A percentile compares a stretch with the other conserved stretches of the same genome.
phyloP scores from a whole-genome alignment of 2,797 vertebrate species.

The Pangasius larnaudii region DNA sequence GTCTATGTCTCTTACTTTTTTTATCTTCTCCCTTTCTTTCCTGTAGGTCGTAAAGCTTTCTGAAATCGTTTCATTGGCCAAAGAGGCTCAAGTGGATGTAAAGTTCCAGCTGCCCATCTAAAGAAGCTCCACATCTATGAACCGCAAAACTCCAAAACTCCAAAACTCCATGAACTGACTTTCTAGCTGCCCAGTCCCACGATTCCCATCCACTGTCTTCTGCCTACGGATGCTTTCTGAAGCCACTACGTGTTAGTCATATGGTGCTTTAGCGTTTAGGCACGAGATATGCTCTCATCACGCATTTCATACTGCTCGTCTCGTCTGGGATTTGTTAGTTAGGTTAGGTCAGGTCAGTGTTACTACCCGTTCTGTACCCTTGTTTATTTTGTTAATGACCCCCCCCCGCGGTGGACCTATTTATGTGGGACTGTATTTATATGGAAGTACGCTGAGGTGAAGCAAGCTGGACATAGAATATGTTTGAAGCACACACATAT shows the following conservation, averaged over 20 bases:
- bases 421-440: conserved; percentile 61
- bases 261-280: not conserved
- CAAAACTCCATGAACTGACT: conserved; percentile 36
- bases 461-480: conserved; percentile 25
- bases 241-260: not conserved
- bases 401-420: conserved; percentile 36
- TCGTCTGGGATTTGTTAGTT: conserved; percentile 9
- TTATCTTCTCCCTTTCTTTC: not conserved
- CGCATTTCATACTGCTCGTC: not conserved
- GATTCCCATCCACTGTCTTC: conserved; percentile 21
- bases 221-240: conserved; percentile 23
- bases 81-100: conserved; percentile 95
- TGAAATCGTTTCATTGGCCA: conserved; percentile 93
- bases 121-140: conserved; percentile 50
- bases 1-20: not conserved
- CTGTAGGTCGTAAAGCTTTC: conserved; percentile 95
- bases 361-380: conserved; percentile 21
- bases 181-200: conserved; percentile 32
- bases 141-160: conserved; percentile 4
- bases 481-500: not conserved
- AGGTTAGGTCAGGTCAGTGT: conserved; percentile 35
- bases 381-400: not conserved
- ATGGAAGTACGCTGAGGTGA: conserved; percentile 30
- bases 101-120: conserved; percentile 97
- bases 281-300: not conserved